Conservation (phyloP, 1,140 invertebrate genomes). For the Nautilus pompilius region DNA sequence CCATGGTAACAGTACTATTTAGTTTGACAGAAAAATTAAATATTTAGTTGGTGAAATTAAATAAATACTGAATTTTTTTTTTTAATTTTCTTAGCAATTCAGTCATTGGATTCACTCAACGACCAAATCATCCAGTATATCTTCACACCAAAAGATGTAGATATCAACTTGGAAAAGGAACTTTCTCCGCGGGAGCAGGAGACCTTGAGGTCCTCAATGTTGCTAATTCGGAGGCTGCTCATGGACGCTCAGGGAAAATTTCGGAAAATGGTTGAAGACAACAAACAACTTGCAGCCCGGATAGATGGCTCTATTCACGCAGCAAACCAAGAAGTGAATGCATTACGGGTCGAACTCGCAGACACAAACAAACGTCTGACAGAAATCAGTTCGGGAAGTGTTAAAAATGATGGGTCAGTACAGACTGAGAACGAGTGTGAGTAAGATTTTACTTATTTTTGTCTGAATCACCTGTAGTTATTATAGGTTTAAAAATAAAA, state of each 20-base stretch:
- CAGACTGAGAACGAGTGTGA: constrained; percentile 13
- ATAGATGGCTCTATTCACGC: constrained; percentile 65
- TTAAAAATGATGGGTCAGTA: constrained; percentile 11
- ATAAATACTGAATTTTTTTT: too few relatives aligned
- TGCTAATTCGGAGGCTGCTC: constrained; percentile 55
- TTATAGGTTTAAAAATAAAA: not conserved
- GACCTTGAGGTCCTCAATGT: constrained; percentile 53
- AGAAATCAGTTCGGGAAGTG: constrained; percentile 25
- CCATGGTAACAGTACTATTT: too few relatives aligned
- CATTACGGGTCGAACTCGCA: constrained; percentile 60
- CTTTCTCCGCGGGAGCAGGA: constrained; percentile 41
- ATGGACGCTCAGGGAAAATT: constrained; percentile 63
- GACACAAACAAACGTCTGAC: constrained; percentile 57
- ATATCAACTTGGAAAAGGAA: constrained; percentile 29
- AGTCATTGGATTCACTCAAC: constrained; percentile 56
- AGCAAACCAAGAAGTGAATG: constrained; percentile 62
- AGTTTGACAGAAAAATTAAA: too few relatives aligned
- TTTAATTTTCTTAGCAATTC: constrained; percentile 51
- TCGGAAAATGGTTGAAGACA: constrained; percentile 71
- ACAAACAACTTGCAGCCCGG: constrained; percentile 63
- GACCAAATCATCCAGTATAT: constrained; percentile 58
- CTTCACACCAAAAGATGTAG: constrained; percentile 23
- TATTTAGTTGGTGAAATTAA: too few relatives aligned
- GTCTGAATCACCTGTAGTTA: not conserved
- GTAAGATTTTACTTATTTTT: not conserved